These are phyloP conservation scores for Tetraodon nigroviridis DNA, from an alignment of 2,113 vertebrate species.

Conservation along the genomic window DNA sequence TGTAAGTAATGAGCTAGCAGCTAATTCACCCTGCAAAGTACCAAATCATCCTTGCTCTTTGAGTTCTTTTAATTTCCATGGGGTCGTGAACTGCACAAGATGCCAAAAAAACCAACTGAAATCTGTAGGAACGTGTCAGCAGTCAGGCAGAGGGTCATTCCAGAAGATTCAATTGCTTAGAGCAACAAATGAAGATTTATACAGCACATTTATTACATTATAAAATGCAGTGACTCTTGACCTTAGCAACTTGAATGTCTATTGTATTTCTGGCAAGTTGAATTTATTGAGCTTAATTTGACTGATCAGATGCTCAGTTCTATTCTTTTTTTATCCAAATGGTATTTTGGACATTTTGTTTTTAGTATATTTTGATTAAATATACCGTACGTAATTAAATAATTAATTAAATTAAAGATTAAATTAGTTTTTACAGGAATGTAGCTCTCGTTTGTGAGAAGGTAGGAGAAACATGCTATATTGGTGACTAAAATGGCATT, in stretches of 20 bases:
- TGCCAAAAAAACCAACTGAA: slow-evolving; percentile 21
- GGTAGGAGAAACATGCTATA: slow-evolving; percentile 10
- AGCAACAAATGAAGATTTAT: slow-evolving; percentile 57
- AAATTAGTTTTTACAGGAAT: too few relatives aligned
- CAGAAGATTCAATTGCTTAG: slow-evolving; percentile 56
- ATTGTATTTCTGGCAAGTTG: slow-evolving; percentile 6
- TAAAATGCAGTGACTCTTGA: slow-evolving; percentile 40
- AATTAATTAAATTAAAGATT: too few relatives aligned
- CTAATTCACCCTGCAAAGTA: background rate
- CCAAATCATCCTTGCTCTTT: background rate
- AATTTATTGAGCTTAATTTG: background rate
- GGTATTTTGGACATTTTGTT: too few relatives aligned
- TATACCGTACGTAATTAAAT: too few relatives aligned
- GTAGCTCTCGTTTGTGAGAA: slow-evolving; percentile 25
- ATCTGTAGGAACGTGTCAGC: slow-evolving; percentile 33
- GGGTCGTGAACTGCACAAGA: slow-evolving; percentile 11
- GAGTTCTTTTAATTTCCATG: slow-evolving; percentile 4
- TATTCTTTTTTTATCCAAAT: too few relatives aligned
- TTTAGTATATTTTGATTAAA: too few relatives aligned
- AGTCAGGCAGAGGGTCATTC: slow-evolving; percentile 48
- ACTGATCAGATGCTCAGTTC: too few relatives aligned
- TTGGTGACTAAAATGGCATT: too few relatives aligned
- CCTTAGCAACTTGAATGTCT: slow-evolving; percentile 28
- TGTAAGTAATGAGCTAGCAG: background rate
- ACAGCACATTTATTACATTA: slow-evolving; percentile 49